Base-by-base conservation (phyloP, 2,113 vertebrate genomes). In the Cynocephalus volans region DNA sequence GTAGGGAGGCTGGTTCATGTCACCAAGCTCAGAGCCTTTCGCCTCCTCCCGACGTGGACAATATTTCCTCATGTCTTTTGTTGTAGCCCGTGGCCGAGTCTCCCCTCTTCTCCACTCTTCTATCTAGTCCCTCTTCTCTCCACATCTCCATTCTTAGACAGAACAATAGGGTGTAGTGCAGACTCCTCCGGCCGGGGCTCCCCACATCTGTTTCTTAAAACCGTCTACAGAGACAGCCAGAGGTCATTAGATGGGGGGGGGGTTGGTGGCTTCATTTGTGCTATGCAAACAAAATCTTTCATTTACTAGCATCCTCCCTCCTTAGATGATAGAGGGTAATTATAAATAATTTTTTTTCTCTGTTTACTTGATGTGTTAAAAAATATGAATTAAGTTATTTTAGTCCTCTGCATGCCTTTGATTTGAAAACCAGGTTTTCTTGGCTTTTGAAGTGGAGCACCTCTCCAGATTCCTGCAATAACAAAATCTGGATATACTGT, bases 401-500 rank as follows among this genome's bases (percentile, higher is more conserved):
- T 52, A 88, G 70, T 13, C 60, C 24, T 90, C 28, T 91, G 50
- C 2, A 31, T 15, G 18, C 13, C 67, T 92, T 82, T 90, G 48
- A 11, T 81, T 96, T 93, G 52, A 79, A 95, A 95, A 41, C 23
- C n/a, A 73, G 21, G 0, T 95, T 73, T 45, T 36, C 15, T 86
- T 79, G 52, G 36, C 48, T 77, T 92, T 84, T 52, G 45, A 95
- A 79, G 21, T 73, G 15, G 15, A 77, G 21, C 1, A 2, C 4
- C 15, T 95, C 60, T 79, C 26, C 26, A 67, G 72, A 87, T 67
- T 60, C 24, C 54, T 50, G 23, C 17, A 24, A 8, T 26, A 82
- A 79, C 7, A 76, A 87, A 76, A 72, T 60, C 64, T 52, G 41
- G 33, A 60, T 19, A 26, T 33, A 54, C 10, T 84, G 4, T 15